phyloP scores from a whole-genome alignment of 2,797 vertebrate genomes.

The Delichon dasypus region DNA sequence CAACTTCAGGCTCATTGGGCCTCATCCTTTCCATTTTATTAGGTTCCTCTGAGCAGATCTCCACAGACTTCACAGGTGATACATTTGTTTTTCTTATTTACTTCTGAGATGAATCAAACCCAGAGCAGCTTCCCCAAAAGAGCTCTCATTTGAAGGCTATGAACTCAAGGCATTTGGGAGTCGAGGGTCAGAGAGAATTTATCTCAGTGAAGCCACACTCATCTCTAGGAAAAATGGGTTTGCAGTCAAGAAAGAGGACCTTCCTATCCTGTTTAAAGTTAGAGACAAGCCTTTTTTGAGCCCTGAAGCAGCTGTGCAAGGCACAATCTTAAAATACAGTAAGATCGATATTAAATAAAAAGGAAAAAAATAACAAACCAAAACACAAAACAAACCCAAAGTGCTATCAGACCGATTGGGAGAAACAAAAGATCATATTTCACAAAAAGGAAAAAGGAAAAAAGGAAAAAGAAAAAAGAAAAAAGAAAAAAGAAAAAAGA shows the following conservation, averaged over 20 bases:
- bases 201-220: background rate
- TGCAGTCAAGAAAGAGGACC: background rate
- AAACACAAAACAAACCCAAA: background rate
- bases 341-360: background rate
- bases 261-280: background rate
- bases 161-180: background rate
- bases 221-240: background rate
- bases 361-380: rapidly evolving
- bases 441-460: background rate
- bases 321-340: background rate
- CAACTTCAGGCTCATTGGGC: background rate
- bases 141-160: background rate
- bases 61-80: background rate
- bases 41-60: background rate
- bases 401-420: background rate
- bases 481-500: no score
- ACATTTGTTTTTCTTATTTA: background rate
- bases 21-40: background rate
- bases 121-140: background rate
- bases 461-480: background rate
- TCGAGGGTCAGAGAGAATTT: background rate
- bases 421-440: background rate
- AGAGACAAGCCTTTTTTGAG: background rate
- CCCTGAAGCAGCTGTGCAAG: background rate
- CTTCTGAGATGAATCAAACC: background rate